Conservation (phyloP, 2,113 vertebrate genomes). For the Hiodon tergisus region DNA sequence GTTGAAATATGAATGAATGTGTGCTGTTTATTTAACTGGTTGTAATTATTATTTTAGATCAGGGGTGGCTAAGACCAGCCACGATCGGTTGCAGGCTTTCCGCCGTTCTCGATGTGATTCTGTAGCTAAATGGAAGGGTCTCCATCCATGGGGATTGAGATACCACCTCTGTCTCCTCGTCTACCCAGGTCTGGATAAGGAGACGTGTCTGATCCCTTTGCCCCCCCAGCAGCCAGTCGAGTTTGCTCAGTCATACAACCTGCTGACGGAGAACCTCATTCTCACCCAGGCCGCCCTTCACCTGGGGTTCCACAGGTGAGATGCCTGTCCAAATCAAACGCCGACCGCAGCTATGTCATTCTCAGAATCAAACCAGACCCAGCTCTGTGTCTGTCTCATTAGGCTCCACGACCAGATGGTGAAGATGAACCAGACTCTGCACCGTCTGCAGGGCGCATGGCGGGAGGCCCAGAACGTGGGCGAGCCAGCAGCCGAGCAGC, state of each 20-base stretch:
- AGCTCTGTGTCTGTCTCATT: not conserved
- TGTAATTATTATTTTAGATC: too few relatives aligned
- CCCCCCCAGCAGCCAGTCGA: conserved; percentile 69
- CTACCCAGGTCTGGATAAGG: conserved; percentile 84
- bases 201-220: conserved; percentile 88
- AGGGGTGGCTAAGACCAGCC: too few relatives aligned
- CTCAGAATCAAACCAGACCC: not conserved
- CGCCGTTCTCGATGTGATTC: too few relatives aligned
- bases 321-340: fast-evolving
- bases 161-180: conserved; percentile 22
- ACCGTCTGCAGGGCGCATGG: conserved; percentile 90
- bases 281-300: conserved; percentile 87
- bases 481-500: conserved; percentile 75
- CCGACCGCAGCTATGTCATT: not conserved
- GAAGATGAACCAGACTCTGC: conserved; percentile 96
- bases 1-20: too few relatives aligned
- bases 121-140: not conserved
- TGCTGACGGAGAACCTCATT: conserved; percentile 93
- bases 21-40: too few relatives aligned
- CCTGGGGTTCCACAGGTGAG: conserved; percentile 89
- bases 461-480: conserved; percentile 86
- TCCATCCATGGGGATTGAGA: not conserved
- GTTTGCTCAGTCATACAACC: conserved; percentile 82
- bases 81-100: too few relatives aligned
- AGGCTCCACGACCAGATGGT: conserved; percentile 98